These are phyloP conservation scores for Andrena chrysosceles DNA, from an alignment of 2,888 invertebrate species.

Conservation along the genomic window DNA sequence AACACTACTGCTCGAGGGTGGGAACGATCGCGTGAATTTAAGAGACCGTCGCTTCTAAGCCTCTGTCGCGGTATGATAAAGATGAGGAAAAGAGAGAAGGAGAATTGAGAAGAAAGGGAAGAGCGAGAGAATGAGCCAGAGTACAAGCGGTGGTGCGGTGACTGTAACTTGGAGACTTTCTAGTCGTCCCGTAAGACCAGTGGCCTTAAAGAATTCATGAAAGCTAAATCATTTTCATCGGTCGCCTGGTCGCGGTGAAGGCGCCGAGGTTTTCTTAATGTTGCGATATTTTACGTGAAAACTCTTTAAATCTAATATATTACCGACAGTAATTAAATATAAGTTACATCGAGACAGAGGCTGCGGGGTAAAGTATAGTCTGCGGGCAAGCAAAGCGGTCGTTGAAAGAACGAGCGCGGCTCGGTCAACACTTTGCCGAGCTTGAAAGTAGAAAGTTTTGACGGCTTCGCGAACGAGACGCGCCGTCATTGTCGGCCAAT, in stretches of 20 bases:
- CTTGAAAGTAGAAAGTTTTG: constrained; percentile 62
- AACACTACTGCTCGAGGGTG: constrained; percentile 37
- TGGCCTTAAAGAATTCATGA: constrained; percentile 78
- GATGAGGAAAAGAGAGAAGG: constrained; percentile 29
- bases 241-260: constrained; percentile 60
- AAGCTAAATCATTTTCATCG: constrained; percentile 81
- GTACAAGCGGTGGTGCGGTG: constrained; percentile 45
- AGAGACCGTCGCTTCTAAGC: constrained; percentile 59
- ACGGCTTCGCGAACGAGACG: constrained; percentile 59
- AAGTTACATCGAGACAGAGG: constrained; percentile 76
- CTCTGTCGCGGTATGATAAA: constrained; percentile 51
- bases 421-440: constrained; percentile 68
- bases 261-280: constrained; percentile 81
- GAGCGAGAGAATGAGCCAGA: constrained; percentile 29
- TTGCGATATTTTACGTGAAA: constrained; percentile 82
- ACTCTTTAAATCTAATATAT: constrained; percentile 84
- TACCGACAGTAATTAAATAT: constrained; percentile 83
- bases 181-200: constrained; percentile 55
- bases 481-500: constrained; percentile 65
- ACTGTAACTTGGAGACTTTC: constrained; percentile 64
- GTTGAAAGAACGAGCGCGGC: background rate
- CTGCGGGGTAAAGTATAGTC: constrained; percentile 68
- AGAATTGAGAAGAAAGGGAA: constrained; percentile 11
- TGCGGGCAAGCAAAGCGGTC: constrained; percentile 20
- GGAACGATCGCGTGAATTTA: constrained; percentile 65